Evolutionary conservation across 1,140 invertebrate genomes (phyloP).

Genomic region (Leptinotarsa texana): DNA sequence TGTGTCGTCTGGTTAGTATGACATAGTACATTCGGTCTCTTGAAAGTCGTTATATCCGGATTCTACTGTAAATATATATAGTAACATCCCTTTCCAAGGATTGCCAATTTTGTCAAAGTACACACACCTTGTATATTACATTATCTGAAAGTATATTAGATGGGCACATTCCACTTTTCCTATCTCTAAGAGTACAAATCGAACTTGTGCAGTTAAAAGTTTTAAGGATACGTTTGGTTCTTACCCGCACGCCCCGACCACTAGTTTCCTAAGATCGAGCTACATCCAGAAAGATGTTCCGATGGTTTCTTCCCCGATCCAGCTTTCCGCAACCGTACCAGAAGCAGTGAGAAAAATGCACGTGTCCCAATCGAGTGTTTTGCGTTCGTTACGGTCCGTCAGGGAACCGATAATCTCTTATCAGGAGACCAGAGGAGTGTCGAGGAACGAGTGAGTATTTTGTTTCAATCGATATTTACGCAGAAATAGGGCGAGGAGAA

Average conservation of each 20-base stretch:
- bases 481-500: too few relatives aligned
- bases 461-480: background rate
- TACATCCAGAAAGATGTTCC: background rate
- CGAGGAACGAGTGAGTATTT: constrained; percentile 44
- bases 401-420: constrained; percentile 41
- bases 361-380: constrained; percentile 29
- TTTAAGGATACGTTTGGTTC: constrained; percentile 20
- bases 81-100: too few relatives aligned
- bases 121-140: too few relatives aligned
- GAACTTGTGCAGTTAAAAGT: constrained; percentile 14
- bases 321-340: background rate
- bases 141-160: background rate
- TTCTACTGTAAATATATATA: too few relatives aligned
- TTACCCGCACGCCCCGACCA: background rate
- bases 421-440: constrained; percentile 41
- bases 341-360: constrained; percentile 10
- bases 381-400: constrained; percentile 32
- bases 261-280: background rate
- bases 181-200: background rate
- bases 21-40: too few relatives aligned
- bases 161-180: background rate
- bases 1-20: too few relatives aligned
- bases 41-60: too few relatives aligned
- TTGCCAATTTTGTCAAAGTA: too few relatives aligned
- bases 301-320: background rate